These are phyloP conservation scores for Diarsia dahlii DNA, from an alignment of 2,888 invertebrate species.

Conservation along the genomic window DNA sequence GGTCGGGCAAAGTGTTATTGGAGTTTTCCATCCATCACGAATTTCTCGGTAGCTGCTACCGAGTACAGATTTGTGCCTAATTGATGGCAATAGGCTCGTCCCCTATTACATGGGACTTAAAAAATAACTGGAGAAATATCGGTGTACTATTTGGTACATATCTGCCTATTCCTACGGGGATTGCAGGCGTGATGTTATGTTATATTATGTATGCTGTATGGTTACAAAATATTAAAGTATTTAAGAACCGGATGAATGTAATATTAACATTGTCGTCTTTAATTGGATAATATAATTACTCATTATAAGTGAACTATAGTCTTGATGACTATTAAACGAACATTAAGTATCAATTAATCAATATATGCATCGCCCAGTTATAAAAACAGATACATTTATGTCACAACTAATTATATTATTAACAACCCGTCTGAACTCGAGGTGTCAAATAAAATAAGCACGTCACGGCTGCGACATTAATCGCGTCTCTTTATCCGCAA, in stretches of 20 bases:
- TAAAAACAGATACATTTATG: conserved; percentile 3
- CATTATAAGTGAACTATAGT: conserved; percentile 19
- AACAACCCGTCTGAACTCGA: conserved; percentile 9
- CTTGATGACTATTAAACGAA: conserved; percentile 2
- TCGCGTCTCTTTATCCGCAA: conserved; percentile 30
- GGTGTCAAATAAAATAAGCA: conserved; percentile 39
- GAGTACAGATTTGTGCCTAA: too few species aligned
- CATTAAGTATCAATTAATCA: conserved; percentile 16
- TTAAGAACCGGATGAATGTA: not conserved
- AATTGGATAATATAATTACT: conserved; percentile 24
- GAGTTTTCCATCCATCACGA: too few species aligned
- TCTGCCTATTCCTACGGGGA: too few species aligned
- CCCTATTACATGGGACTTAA: too few species aligned
- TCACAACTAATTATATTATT: not conserved
- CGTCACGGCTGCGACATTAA: conserved; percentile 48
- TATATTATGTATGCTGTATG: too few species aligned
- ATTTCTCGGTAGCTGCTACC: too few species aligned
- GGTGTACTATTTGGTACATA: too few species aligned
- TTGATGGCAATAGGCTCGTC: too few species aligned
- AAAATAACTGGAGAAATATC: too few species aligned
- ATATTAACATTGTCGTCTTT: not conserved
- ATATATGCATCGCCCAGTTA: not conserved
- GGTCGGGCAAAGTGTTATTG: too few species aligned
- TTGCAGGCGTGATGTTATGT: too few species aligned
- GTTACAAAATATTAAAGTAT: not conserved